These are phyloP conservation scores for Balaenoptera acutorostrata DNA, from an alignment of 2,113 vertebrate genomes.

Conservation along the genomic window DNA sequence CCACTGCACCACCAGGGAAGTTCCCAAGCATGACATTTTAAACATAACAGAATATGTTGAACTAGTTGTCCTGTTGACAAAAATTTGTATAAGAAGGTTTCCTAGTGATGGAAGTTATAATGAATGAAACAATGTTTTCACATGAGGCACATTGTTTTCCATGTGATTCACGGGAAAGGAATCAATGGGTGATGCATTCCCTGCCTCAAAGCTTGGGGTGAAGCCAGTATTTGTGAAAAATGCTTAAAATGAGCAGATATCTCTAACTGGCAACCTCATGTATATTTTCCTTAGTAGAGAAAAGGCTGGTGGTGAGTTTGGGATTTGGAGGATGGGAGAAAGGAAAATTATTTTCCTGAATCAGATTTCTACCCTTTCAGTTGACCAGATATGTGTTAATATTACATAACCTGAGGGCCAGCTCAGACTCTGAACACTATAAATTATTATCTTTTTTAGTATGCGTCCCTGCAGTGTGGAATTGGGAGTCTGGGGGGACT, in stretches of 20 bases:
- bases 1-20: too few species aligned
- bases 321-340: background rate
- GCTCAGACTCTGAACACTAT: background rate
- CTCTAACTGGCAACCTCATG: background rate
- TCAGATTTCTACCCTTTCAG: background rate
- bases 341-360: background rate
- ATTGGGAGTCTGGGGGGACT: background rate
- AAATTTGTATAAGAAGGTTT: background rate
- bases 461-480: background rate
- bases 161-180: constrained; percentile 51
- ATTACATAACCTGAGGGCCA: background rate
- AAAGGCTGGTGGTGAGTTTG: background rate
- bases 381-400: background rate
- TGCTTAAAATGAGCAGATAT: background rate
- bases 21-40: background rate
- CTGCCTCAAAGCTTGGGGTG: background rate
- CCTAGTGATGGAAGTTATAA: background rate
- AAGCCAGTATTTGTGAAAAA: constrained; percentile 6
- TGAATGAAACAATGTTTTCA: constrained; percentile 44
- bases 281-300: background rate
- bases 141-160: background rate
- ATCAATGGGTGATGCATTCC: background rate
- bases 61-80: background rate
- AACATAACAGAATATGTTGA: background rate
- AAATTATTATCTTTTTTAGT: background rate